Conservation (phyloP, 2,797 vertebrate genomes). For the Cossypha dichroa region DNA sequence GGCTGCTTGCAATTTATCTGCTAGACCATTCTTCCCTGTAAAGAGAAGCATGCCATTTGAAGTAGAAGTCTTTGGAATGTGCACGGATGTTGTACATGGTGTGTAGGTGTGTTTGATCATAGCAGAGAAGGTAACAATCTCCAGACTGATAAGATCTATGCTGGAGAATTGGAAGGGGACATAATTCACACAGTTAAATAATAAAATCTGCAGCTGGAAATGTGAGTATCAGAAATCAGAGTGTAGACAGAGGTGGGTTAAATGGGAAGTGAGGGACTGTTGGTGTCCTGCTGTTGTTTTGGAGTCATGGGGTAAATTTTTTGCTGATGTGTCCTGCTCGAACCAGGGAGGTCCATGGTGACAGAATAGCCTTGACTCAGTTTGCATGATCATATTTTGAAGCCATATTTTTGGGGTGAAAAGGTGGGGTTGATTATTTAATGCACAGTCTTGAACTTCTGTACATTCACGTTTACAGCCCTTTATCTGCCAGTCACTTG, state of each 20-base stretch:
- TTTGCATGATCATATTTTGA: not conserved
- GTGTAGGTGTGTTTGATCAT: rapidly evolving
- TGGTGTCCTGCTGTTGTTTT: not conserved
- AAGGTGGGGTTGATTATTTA: not conserved
- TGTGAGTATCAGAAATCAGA: not conserved
- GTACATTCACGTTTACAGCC: not conserved
- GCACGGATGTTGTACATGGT: rapidly evolving
- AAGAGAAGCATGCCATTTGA: not conserved
- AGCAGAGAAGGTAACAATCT: not conserved
- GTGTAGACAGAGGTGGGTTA: not conserved
- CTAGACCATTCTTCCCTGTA: rapidly evolving
- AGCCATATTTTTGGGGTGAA: not conserved
- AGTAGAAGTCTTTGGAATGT: not conserved
- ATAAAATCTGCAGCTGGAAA: not conserved
- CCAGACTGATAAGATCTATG: not conserved
- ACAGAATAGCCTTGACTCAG: not conserved
- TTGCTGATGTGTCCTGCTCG: not conserved
- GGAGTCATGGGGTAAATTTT: not conserved
- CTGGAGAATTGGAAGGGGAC: not conserved
- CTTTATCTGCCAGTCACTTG: not conserved
- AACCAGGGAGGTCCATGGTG: not conserved
- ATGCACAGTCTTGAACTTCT: not conserved
- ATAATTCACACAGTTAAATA: not conserved
- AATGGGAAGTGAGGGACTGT: not conserved
- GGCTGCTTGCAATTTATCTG: not conserved